Conservation (phyloP, 2,113 vertebrate genomes). For the Nicator chloris region DNA sequence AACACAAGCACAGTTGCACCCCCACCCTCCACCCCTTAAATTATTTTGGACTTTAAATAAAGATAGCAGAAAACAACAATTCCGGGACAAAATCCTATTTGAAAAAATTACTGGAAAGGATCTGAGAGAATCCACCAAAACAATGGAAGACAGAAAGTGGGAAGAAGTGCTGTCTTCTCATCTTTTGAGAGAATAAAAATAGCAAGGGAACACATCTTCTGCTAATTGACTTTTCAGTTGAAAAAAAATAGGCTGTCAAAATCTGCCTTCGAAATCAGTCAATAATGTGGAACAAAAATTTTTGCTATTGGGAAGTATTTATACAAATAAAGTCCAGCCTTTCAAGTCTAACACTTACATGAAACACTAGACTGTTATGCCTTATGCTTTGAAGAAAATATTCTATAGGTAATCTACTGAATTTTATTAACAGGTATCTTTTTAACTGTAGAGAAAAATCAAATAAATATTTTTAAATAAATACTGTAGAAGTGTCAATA, state of each 20-base stretch:
- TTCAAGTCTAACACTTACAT: not conserved
- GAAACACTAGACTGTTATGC: not conserved
- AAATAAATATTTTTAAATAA: not conserved
- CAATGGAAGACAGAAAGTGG: not conserved
- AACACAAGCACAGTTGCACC: not conserved
- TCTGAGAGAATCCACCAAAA: not conserved
- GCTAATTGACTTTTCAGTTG: not conserved
- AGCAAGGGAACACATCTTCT: not conserved
- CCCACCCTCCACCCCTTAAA: not conserved
- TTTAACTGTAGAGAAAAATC: not conserved
- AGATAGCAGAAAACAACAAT: not conserved
- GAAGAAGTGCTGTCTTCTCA: not conserved
- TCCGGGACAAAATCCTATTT: not conserved
- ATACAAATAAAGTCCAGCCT: not conserved
- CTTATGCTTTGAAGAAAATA: not conserved
- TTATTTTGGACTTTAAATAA: not conserved
- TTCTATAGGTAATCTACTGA: not conserved
- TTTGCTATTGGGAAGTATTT: not conserved
- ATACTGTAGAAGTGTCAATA: not conserved
- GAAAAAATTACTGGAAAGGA: not conserved
- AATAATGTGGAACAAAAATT: not conserved
- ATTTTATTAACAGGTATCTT: not conserved
- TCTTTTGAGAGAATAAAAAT: not conserved
- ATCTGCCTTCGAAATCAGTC: not conserved
- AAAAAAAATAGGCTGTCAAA: not conserved